These are phyloP conservation scores for Garrulus glandarius DNA, from an alignment of 2,797 vertebrate species.

Conservation along the genomic window DNA sequence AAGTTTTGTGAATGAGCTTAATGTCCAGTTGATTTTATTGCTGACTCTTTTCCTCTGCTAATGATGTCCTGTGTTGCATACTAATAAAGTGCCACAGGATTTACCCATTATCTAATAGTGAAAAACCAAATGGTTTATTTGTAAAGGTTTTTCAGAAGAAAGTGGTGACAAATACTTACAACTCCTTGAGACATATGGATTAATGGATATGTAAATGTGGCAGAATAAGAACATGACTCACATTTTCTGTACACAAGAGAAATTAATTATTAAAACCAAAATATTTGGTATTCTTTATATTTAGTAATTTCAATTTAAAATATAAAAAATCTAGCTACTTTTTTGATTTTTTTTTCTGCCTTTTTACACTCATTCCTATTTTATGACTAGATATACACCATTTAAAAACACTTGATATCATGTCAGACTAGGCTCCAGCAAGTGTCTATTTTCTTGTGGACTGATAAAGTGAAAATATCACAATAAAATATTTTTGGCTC, in stretches of 20 bases:
- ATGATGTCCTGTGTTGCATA: not conserved
- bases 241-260: not conserved
- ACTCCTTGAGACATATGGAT: not conserved
- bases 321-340: not conserved
- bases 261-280: not conserved
- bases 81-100: not conserved
- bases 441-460: not conserved
- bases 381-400: not conserved
- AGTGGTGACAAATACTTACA: not conserved
- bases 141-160: not conserved
- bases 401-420: not conserved
- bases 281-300: not conserved
- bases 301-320: not conserved
- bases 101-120: not conserved
- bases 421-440: not conserved
- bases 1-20: conserved; percentile 59
- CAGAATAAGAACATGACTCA: not conserved
- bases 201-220: not conserved
- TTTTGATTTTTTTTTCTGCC: not conserved
- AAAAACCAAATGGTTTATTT: not conserved
- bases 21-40: conserved; percentile 60
- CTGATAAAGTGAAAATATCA: not conserved
- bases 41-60: conserved; percentile 29
- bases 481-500: not conserved
- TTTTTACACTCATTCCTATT: not conserved